Evolutionary conservation across 2,888 invertebrate genomes (phyloP), one percentile per base, ranked within the genome.

Genomic region (Synanthedon vespiformis): DNA sequence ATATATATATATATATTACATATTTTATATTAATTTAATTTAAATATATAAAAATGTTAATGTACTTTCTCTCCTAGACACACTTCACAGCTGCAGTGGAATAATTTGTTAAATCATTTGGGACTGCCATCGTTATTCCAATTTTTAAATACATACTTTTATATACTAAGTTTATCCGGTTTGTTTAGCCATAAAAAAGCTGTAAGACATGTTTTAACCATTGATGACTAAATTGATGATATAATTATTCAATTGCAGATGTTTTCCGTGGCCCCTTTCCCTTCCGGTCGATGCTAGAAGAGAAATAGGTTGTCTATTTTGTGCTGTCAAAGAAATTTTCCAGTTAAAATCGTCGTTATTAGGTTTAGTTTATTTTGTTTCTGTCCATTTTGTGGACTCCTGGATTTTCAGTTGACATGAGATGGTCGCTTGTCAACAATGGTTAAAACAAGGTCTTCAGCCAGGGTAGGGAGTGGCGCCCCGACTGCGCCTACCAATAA

Each of bases 401-500:
- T 86, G 74, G 74, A 81, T 87, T 87, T 22, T 87, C 87, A 87
- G 87, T 87, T 87, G 85, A 85, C 80, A 85, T 84, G 84, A 84
- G 75, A 83, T 78, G 83, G 77, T 84, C 68, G 77, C 74, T 78
- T 75, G 80, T 86, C 85, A 82, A 85, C 85, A 87, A 87, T 87
- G 87, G 87, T 87, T 87, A 87, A 87, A 87, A 87, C 87, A 87
- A 82, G 87, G 67, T 87, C 87, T 85, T 82, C 87, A 80, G 86
- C 87, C 73, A 75, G 87, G 69, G 85, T 87, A 87, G 86, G 78
- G 69, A 80, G 73, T 62, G 76, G 77, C 71, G 72, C 79, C 60
- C 60, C 74, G 73, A 77, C 71, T 72, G 75, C 78, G 65, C 71
- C 80, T 66, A 67, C 77, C 59, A 83, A 80, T 73, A 86, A 87